Evolutionary conservation across 2,888 invertebrate genomes (phyloP).

Genomic region (Dione juno): DNA sequence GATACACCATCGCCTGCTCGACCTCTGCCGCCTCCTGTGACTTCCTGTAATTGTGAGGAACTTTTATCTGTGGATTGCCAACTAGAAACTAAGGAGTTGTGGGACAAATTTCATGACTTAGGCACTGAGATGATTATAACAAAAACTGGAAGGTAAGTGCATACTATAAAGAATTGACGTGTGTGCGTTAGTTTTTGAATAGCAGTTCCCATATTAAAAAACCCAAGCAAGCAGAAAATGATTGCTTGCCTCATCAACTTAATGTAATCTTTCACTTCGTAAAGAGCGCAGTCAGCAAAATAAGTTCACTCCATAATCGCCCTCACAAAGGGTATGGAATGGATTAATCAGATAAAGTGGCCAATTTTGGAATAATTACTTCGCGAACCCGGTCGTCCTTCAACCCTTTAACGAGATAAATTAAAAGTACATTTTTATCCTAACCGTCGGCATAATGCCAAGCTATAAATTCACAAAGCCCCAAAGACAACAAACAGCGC

Average conservation of each 20-base stretch:
- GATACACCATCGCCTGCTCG: conserved; percentile 79
- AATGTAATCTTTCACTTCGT: conserved; percentile 77
- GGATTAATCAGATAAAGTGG: conserved; percentile 83
- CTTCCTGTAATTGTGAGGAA: conserved; percentile 92
- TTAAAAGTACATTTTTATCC: conserved; percentile 84
- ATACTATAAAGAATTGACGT: background rate
- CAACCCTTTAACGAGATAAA: conserved; percentile 84
- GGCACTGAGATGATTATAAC: conserved; percentile 99
- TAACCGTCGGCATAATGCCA: conserved; percentile 77
- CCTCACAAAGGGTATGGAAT: conserved; percentile 72
- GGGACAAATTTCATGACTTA: conserved; percentile 97
- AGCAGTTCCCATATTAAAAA: conserved; percentile 21
- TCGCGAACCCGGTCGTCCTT: conserved; percentile 80
- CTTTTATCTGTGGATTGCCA: conserved; percentile 93
- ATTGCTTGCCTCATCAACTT: conserved; percentile 23
- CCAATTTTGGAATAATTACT: conserved; percentile 83
- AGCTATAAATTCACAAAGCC: conserved; percentile 81
- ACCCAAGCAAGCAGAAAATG: conserved; percentile 15
- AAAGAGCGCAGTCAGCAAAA: conserved; percentile 71
- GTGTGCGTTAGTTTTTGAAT: background rate
- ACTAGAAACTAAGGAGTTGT: conserved; percentile 97
- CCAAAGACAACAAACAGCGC: conserved; percentile 81
- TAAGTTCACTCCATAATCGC: conserved; percentile 76
- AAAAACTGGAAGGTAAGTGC: conserved; percentile 94
- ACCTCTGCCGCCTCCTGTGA: conserved; percentile 73